Conservation (phyloP, 1,140 invertebrate genomes). For the Procambarus virginalis region DNA sequence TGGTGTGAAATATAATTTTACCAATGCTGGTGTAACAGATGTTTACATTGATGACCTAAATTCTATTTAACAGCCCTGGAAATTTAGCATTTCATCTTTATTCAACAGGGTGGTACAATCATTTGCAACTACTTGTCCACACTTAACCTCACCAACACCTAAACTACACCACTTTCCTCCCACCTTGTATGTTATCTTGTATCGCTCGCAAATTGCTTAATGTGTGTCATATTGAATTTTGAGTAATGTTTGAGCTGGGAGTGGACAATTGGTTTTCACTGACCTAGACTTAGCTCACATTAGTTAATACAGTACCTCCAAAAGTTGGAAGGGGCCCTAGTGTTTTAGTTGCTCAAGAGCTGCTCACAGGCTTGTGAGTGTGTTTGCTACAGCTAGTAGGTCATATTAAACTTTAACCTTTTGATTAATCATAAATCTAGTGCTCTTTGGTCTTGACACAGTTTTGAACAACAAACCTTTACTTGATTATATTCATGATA, state of each 20-base stretch:
- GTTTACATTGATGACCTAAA: not conserved
- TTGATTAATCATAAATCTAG: constrained; percentile 16
- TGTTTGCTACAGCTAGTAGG: constrained; percentile 35
- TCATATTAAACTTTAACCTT: constrained; percentile 8
- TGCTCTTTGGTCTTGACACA: constrained; percentile 12
- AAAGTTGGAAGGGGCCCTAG: constrained; percentile 16
- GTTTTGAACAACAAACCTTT: constrained; percentile 66
- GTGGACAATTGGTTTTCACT: constrained; percentile 4
- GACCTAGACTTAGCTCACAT: not conserved
- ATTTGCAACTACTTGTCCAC: no score
- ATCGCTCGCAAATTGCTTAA: no score
- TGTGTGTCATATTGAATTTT: no score
- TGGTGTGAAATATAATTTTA: constrained; percentile 13
- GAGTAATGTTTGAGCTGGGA: not conserved
- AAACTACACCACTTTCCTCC: no score
- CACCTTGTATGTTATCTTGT: no score
- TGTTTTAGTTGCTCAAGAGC: constrained; percentile 47
- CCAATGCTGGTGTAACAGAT: constrained; percentile 19
- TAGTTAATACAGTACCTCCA: not conserved
- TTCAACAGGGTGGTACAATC: not conserved
- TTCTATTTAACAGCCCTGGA: not conserved
- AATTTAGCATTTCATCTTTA: not conserved
- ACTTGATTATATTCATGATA: constrained; percentile 50
- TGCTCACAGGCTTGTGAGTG: constrained; percentile 51
- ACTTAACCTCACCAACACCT: no score